phyloP scores from a whole-genome alignment of 35 echinoderm and acorn worm species.

The Acanthaster planci region DNA sequence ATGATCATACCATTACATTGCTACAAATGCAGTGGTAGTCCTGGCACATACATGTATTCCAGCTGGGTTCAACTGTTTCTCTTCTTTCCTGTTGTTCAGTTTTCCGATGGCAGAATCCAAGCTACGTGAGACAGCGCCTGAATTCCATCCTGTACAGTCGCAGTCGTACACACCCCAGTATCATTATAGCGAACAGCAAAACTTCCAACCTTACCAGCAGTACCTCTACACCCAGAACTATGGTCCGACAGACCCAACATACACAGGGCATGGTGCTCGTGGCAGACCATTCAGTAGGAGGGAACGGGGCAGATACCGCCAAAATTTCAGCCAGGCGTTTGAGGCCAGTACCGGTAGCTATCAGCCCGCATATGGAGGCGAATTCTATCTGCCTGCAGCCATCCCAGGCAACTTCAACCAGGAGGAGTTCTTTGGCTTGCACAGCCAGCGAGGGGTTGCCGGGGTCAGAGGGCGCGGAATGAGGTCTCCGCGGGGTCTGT shows the following conservation, averaged over 20 bases:
- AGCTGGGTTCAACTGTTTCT: too few species aligned
- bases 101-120: slow-evolving; percentile 17
- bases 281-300: neutral
- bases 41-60: too few species aligned
- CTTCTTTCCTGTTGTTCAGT: too few species aligned
- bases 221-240: neutral
- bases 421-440: neutral
- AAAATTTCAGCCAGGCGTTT: neutral
- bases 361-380: too few species aligned
- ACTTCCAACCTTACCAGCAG: neutral
- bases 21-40: too few species aligned
- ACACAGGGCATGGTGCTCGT: neutral
- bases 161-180: neutral
- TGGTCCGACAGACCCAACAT: neutral
- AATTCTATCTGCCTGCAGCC: neutral
- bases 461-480: slow-evolving; percentile 2
- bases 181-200: neutral
- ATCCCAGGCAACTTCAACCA: neutral
- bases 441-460: neutral
- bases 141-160: neutral
- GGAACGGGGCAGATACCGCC: neutral
- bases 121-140: neutral
- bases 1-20: too few species aligned
- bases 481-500: neutral
- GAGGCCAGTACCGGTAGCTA: too few species aligned